phyloP scores from a whole-genome alignment of 2,113 vertebrate genomes.

The Nesogale talazaci region DNA sequence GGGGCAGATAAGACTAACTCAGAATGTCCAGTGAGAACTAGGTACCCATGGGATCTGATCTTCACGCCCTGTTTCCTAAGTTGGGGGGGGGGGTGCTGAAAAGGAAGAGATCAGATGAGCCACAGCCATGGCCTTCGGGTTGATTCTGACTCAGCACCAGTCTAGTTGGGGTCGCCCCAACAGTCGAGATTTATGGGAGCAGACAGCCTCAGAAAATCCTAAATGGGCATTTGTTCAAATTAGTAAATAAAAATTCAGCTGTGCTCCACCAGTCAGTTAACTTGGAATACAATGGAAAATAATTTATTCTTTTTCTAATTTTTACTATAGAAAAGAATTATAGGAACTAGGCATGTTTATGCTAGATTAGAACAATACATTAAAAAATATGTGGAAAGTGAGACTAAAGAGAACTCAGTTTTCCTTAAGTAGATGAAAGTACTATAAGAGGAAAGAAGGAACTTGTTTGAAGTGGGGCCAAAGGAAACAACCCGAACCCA shows the following conservation, averaged over 20 bases:
- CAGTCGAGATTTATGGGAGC: too few relatives aligned
- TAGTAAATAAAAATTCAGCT: not conserved
- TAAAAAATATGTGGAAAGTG: not conserved
- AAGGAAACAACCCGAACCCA: not conserved
- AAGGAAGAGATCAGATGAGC: not conserved
- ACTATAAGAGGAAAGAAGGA: not conserved
- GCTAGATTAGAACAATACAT: not conserved
- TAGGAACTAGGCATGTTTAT: not conserved
- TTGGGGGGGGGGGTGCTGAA: not conserved
- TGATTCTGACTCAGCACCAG: too few relatives aligned
- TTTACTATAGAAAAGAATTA: not conserved
- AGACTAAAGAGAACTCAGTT: not conserved
- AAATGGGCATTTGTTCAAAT: not conserved
- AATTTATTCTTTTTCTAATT: not conserved
- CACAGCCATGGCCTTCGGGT: too few relatives aligned
- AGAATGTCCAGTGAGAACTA: not conserved
- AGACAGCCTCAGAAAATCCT: not conserved
- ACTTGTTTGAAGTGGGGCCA: not conserved
- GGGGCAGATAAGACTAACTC: not conserved
- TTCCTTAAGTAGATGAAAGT: not conserved
- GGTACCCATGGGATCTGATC: not conserved
- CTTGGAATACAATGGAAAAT: not conserved
- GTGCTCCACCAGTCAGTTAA: not conserved
- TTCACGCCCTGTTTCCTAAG: constrained; percentile 18
- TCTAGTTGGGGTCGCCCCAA: too few relatives aligned